Base-by-base conservation (phyloP, 2,797 vertebrate genomes). In the Malurus splendens region DNA sequence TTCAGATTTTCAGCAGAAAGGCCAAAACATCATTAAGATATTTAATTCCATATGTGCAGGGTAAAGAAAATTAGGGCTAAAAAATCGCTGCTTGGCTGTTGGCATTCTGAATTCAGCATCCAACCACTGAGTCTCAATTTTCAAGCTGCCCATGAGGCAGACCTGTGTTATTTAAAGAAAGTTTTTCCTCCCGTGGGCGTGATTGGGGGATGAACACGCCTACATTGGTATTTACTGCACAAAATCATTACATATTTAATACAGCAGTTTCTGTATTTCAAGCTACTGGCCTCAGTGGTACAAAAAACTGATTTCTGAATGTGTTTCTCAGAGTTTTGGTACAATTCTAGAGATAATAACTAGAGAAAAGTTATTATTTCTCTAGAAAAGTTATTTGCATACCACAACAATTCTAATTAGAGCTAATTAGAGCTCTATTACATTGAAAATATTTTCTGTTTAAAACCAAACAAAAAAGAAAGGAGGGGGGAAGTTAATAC, bases 361-460 rank as follows among this genome's bases (percentile, higher is more conserved):
- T 36, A 36, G 36, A 36, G 36, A 36, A 36, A 36, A 36, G 36
- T 11, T 36, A 36, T 36, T 36, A 36, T 36, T 36, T 36, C 36
- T 36, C 36, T 36, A 36, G 36, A 36, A 36, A 72, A 68, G 56
- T 77, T 86, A 73, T 61, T 52, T 39, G 8, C 13, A 28, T 12
- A 36, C 19, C 57, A 15, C 14, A 39, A 48, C 80, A 70, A 57
- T 18, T 9, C 33, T 33, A 33, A 33, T 33, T 33, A 33, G 33
- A 62, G 61, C 83, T 81, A 90, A 93, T 81, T 72, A 78, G 66
- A 78, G 54, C 61, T 61, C 50, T 52, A 64, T 94, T 90, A 70
- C 62, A 84, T 65, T 64, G 48, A 56, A 91, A 82, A 39, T 20
- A 85, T 64, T 33, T 93, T 67, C 68, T 94, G 32, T 61, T 85